A percentile compares a stretch with the other conserved stretches of the same genome.
These are phyloP conservation scores for Helicolenus hilgendorfi DNA, from an alignment of 2,797 vertebrate species.

Conservation along the genomic window DNA sequence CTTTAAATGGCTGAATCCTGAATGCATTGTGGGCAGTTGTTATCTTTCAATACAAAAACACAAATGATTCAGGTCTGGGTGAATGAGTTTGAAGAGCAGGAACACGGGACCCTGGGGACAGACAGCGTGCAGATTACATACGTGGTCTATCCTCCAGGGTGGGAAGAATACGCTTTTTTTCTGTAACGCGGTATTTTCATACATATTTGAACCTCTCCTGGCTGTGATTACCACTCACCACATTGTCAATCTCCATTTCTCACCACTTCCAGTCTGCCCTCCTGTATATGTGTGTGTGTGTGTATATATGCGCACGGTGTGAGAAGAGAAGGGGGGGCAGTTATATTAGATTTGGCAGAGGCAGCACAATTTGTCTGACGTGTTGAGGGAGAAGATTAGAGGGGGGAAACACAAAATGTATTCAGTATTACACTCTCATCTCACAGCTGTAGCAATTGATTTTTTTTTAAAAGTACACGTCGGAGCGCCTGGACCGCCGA, in stretches of 20 bases:
- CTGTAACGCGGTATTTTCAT: conserved; percentile 73
- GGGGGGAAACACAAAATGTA: conserved; percentile 82
- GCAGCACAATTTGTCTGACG: conserved; percentile 88
- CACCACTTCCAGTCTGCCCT: conserved; percentile 43
- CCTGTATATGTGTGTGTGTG: background rate
- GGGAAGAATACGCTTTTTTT: conserved; percentile 37
- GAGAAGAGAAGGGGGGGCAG: conserved; percentile 41
- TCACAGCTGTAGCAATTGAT: conserved; percentile 87
- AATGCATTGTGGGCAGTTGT: conserved; percentile 66
- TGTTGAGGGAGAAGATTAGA: conserved; percentile 89
- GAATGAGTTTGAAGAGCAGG: conserved; percentile 79
- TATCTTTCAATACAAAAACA: conserved; percentile 78
- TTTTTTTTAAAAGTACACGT: conserved; percentile 81
- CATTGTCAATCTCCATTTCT: conserved; percentile 76
- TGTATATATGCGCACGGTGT: conserved; percentile 22
- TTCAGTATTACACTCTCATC: conserved; percentile 87
- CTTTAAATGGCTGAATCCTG: conserved; percentile 53
- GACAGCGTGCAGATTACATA: conserved; percentile 72
- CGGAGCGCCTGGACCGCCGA: conserved; percentile 58
- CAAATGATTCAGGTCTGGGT: conserved; percentile 71
- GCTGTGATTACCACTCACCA: conserved; percentile 78
- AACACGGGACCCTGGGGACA: conserved; percentile 55
- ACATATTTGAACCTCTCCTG: conserved; percentile 84
- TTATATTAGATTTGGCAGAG: conserved; percentile 87
- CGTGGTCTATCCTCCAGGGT: conserved; percentile 57